Evolutionary conservation across 2,113 vertebrate species (phyloP).

Genomic region (Lepus timidus): DNA sequence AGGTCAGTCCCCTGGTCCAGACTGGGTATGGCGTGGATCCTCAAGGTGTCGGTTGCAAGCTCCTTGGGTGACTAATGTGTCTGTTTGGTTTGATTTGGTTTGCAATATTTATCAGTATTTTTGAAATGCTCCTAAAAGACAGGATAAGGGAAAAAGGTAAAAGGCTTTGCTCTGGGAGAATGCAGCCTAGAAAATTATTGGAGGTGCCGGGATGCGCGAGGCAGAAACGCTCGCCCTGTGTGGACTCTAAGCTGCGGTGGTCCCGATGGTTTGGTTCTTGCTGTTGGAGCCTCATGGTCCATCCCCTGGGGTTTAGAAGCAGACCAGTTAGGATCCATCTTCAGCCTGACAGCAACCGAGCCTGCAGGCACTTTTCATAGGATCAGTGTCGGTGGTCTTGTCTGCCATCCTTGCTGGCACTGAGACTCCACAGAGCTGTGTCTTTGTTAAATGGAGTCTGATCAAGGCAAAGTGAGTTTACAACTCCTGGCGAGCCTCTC

Average conservation of each 20-base stretch:
- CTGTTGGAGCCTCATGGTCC: neutral
- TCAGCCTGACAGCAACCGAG: neutral
- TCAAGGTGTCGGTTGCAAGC: neutral
- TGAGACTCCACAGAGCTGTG: neutral
- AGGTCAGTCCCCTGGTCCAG: neutral
- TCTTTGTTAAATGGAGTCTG: neutral
- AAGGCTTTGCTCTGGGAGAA: slow-evolving; percentile 10
- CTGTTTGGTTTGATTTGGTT: slow-evolving; percentile 11
- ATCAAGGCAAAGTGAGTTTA: neutral
- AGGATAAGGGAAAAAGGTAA: neutral
- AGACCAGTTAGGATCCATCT: neutral
- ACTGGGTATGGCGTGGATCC: neutral
- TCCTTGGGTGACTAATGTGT: neutral
- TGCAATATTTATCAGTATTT: slow-evolving; percentile 21
- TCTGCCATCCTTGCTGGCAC: neutral
- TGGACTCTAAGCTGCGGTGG: neutral
- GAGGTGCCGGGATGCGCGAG: neutral
- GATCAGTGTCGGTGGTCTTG: neutral
- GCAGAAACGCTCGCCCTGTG: neutral
- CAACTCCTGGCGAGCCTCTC: neutral
- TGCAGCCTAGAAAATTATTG: slow-evolving; percentile 2
- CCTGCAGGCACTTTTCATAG: neutral
- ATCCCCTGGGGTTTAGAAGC: neutral
- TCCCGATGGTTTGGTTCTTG: neutral
- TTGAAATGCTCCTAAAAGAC: slow-evolving; percentile 6